Base-by-base conservation (phyloP, 2,797 vertebrate species). In the Dendrocincla tyrannina region DNA sequence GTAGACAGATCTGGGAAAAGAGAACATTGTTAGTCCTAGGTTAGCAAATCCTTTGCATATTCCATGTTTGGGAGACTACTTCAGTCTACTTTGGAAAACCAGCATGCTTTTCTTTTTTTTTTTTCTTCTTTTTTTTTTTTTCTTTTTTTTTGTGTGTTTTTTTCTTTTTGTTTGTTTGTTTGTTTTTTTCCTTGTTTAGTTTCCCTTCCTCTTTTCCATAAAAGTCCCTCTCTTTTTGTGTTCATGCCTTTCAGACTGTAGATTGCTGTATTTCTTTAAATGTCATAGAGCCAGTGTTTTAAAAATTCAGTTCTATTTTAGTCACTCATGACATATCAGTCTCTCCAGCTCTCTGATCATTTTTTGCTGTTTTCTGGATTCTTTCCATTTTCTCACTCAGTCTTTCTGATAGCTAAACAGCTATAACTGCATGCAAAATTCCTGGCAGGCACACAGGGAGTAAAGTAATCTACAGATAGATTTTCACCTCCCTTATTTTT, bases 291-390 rank as follows among this genome's bases (percentile, higher is more conserved):
- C 89, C 95, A 96, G 58, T 20, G 47, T 73, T 77, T 85, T 92
- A 69, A 93, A 89, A 92, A 93, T 85, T 77, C 49, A 33, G 41
- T 90, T 94, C 91, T 97, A 94, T 96, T 97, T 96, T 94, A 85
- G 91, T 94, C 53, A 35, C 59, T 94, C 42, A 30, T n/a, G 69
- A 35, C 4, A 0, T 93, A 78, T 93, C 44, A 59, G 30, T 73
- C 62, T 88, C 79, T 93, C 42, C 77, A 76, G 28, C 72, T 83
- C 49, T 87, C 64, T 96, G 78, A 85, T 92, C 0, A 66, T 91
- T 92, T 96, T 50, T 73, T 86, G 23, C 73, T 76, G 9, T 78
- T 88, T 95, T 93, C 87, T 96, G 91, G 70, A 64, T 46, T 27
- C 50, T 78, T 82, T 91, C 85, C 82, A 82, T 76, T 93, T 84